Evolutionary conservation across 2,113 vertebrate genomes (phyloP).

Genomic region (Pholis gunnellus): DNA sequence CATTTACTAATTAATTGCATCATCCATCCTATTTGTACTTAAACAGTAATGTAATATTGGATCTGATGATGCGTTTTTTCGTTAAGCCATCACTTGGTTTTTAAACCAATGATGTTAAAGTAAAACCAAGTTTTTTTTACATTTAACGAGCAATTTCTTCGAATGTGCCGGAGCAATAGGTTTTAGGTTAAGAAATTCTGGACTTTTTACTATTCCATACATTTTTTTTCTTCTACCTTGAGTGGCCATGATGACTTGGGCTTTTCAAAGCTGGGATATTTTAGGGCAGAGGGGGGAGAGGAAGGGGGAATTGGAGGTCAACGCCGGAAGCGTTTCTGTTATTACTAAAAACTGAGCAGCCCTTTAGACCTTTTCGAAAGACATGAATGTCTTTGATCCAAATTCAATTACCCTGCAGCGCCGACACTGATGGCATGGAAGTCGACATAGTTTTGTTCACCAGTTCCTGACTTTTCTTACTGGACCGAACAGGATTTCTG

Average conservation of each 20-base stretch:
- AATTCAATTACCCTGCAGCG: conserved; percentile 66
- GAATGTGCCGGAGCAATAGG: conserved; percentile 4
- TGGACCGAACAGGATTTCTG: background rate
- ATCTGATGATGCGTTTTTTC: conserved; percentile 2
- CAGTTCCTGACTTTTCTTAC: conserved; percentile 27
- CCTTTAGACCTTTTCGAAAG: conserved; percentile 66
- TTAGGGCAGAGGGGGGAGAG: conserved; percentile 15
- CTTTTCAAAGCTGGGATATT: conserved; percentile 58
- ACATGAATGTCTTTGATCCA: conserved; percentile 75
- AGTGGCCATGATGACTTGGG: conserved; percentile 22
- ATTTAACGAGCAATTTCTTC: background rate
- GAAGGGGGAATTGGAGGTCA: conserved; percentile 57
- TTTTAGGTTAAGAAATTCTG: conserved; percentile 8
- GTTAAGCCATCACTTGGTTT: background rate
- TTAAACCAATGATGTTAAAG: background rate
- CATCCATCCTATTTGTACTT: background rate
- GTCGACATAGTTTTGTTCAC: conserved; percentile 11
- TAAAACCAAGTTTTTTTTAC: background rate
- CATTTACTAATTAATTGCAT: background rate
- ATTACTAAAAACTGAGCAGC: conserved; percentile 77
- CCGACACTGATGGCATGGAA: conserved; percentile 23
- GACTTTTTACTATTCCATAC: background rate
- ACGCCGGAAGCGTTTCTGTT: conserved; percentile 73
- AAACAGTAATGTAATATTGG: background rate
- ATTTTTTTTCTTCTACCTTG: conserved; percentile 17